These are phyloP conservation scores for Drosophila leontia DNA, from an alignment of 1,140 invertebrate species.

Conservation along the genomic window DNA sequence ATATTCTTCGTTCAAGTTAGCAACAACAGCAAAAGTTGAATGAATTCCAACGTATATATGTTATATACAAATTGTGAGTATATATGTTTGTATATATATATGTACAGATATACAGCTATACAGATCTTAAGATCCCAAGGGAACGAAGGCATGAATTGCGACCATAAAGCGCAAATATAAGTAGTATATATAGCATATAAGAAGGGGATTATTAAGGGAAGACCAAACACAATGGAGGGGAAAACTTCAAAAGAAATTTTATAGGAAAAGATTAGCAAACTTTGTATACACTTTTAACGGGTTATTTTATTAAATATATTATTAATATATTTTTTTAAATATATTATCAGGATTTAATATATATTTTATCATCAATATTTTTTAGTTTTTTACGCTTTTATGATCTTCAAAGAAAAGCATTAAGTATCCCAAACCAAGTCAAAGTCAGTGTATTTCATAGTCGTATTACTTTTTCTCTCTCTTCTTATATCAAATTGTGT, in stretches of 20 bases:
- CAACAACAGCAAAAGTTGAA: slow-evolving; percentile 68
- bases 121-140: slow-evolving; percentile 12
- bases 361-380: too few relatives aligned
- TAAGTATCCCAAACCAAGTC: too few relatives aligned
- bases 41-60: slow-evolving; percentile 60
- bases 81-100: slow-evolving; percentile 1
- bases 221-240: slow-evolving; percentile 29
- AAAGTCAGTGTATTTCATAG: background rate
- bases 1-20: slow-evolving; percentile 37
- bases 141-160: slow-evolving; percentile 47
- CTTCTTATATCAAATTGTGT: background rate
- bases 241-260: slow-evolving; percentile 22
- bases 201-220: slow-evolving; percentile 44
- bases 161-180: slow-evolving; percentile 15
- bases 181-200: slow-evolving; percentile 6
- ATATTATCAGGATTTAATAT: too few relatives aligned
- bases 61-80: background rate
- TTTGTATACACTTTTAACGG: slow-evolving; percentile 15
- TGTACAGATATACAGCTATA: too few relatives aligned
- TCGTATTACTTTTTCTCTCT: background rate
- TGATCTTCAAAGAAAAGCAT: too few relatives aligned
- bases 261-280: background rate
- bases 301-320: too few relatives aligned
- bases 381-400: too few relatives aligned
- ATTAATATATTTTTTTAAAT: too few relatives aligned